Evolutionary conservation across 2,113 vertebrate species (phyloP).

Genomic region (Chaenocephalus aceratus): DNA sequence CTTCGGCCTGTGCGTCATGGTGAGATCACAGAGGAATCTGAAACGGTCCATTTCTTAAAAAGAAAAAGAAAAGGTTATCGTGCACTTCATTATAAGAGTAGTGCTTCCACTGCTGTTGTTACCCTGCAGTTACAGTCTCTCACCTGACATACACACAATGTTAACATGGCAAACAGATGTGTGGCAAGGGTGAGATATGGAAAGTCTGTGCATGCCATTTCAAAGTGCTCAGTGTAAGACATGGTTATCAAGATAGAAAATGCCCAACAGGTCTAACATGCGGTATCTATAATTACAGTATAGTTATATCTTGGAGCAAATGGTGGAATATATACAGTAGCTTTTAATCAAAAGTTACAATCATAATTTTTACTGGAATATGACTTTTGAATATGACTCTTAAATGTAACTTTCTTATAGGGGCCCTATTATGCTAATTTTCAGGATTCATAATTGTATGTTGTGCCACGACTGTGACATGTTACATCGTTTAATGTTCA

Average conservation of each 20-base stretch:
- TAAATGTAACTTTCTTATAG: no score
- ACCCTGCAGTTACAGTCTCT: not conserved
- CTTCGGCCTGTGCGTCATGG: conserved; percentile 7
- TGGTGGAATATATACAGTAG: no score
- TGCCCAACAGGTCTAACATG: not conserved
- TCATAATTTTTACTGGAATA: no score
- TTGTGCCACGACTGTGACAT: no score
- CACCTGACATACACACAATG: not conserved
- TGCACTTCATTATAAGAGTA: not conserved
- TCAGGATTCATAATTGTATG: no score
- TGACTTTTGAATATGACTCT: no score
- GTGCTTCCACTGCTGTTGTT: not conserved
- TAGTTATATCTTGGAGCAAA: not conserved
- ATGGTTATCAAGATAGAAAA: not conserved
- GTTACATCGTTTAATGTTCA: no score
- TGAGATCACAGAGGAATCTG: not conserved
- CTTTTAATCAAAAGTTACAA: no score
- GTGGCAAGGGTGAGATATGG: conserved; percentile 4
- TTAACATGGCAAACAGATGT: not conserved
- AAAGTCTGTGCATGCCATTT: not conserved
- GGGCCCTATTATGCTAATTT: no score
- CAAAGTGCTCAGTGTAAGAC: not conserved
- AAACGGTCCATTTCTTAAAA: not conserved
- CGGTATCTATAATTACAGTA: not conserved
- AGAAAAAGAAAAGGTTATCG: not conserved